These are phyloP conservation scores for Drosophila triauraria DNA, from an alignment of 1,140 invertebrate genomes.

Conservation along the genomic window DNA sequence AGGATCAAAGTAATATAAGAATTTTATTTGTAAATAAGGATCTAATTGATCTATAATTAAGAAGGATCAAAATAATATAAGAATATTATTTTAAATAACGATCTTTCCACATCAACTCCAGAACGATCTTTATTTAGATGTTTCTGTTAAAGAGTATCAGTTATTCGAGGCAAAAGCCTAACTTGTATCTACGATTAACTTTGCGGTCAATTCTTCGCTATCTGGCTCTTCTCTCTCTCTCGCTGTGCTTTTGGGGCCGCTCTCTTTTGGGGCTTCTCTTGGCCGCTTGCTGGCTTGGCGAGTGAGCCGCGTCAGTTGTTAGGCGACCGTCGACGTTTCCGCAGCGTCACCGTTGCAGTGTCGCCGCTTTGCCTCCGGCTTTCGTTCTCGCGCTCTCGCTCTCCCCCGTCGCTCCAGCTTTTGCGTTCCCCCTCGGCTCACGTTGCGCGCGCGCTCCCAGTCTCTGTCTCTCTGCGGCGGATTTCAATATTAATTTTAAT, in stretches of 20 bases:
- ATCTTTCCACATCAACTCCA: not conserved
- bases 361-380: slow-evolving; percentile 31
- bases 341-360: slow-evolving; percentile 49
- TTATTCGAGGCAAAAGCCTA: not conserved
- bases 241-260: slow-evolving; percentile 10
- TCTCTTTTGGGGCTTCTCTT: slow-evolving; percentile 36
- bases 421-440: not conserved
- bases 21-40: no score
- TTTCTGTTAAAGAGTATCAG: not conserved
- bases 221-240: slow-evolving; percentile 12
- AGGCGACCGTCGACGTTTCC: slow-evolving; percentile 55
- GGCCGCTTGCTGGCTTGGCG: slow-evolving; percentile 12
- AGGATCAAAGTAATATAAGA: no score
- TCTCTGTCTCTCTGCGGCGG: slow-evolving; percentile 14
- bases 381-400: slow-evolving; percentile 9
- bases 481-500: slow-evolving; percentile 33
- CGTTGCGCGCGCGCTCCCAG: not conserved
- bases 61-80: no score
- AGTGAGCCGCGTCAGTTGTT: slow-evolving; percentile 60
- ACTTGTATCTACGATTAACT: not conserved
- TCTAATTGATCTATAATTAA: no score
- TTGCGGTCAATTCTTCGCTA: slow-evolving; percentile 26
- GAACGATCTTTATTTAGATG: not conserved
- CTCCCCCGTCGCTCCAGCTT: slow-evolving; percentile 3
- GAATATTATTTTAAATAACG: no score